Percentiles rank a stretch among this genome's conserved stretches.
Conservation (phyloP, 2,888 invertebrate species). For the Ormyrus thymus region DNA sequence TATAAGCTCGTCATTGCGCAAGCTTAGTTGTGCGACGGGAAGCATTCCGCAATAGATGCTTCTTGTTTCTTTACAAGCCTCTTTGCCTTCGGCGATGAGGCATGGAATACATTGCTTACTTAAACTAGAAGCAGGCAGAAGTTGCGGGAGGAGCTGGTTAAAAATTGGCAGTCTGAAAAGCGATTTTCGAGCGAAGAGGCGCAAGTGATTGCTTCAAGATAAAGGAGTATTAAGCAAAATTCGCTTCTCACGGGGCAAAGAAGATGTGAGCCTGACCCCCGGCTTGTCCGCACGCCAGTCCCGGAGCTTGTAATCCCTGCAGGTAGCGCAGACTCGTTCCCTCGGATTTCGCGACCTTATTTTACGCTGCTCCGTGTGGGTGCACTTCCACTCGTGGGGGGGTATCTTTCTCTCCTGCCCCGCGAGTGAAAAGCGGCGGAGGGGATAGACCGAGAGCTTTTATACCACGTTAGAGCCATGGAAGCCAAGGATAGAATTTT, state of each 20-base stretch:
- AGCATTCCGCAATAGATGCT: too few species aligned
- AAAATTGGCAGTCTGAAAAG: too few species aligned
- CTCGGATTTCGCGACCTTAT: conserved; percentile 42
- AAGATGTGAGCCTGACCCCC: conserved; percentile 2
- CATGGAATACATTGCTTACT: too few species aligned
- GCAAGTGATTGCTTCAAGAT: not conserved
- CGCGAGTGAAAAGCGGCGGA: not conserved
- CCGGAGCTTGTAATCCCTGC: conserved; percentile 43
- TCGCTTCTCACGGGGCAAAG: not conserved
- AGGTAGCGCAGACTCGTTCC: conserved; percentile 46
- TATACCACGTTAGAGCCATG: conserved; percentile 48
- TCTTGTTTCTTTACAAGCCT: too few species aligned
- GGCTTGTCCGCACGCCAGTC: not conserved
- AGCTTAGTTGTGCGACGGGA: too few species aligned
- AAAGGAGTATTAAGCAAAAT: not conserved
- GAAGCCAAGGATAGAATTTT: conserved; percentile 63
- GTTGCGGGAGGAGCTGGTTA: too few species aligned
- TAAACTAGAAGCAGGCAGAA: too few species aligned
- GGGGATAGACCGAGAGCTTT: conserved; percentile 43
- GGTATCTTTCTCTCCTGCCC: not conserved
- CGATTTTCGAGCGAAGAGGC: too few species aligned
- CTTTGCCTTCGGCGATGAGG: too few species aligned
- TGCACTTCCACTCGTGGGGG: not conserved
- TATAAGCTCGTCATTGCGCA: too few species aligned
- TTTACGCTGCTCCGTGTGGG: conserved; percentile 17